Evolutionary conservation across 2,888 invertebrate genomes (phyloP).

Genomic region (Drosophila eohydei): DNA sequence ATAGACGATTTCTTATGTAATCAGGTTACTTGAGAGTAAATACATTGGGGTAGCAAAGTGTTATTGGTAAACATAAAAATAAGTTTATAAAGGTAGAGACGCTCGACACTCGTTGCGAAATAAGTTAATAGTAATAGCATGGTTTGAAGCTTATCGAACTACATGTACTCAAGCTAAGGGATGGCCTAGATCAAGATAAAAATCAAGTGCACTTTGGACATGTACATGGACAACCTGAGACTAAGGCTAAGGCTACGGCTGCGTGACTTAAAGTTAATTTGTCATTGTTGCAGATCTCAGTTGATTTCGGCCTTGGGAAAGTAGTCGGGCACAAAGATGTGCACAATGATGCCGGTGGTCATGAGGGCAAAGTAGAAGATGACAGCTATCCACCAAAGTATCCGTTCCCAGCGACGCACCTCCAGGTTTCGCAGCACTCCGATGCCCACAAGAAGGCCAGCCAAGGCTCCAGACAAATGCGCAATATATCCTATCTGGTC

Average conservation of each 20-base stretch:
- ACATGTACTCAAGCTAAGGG: constrained; percentile 10
- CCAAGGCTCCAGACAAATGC: constrained; percentile 95
- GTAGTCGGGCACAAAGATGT: constrained; percentile 88
- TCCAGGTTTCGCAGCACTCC: constrained; percentile 93
- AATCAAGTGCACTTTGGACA: constrained; percentile 64
- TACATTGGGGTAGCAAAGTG: background rate
- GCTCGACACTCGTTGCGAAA: background rate
- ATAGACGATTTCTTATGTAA: background rate
- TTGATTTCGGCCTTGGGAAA: constrained; percentile 85
- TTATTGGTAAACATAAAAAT: background rate
- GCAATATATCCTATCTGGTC: constrained; percentile 97
- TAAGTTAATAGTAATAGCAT: background rate
- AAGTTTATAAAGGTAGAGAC: background rate
- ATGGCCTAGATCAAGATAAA: constrained; percentile 29
- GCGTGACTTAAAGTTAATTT: constrained; percentile 40
- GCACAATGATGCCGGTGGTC: constrained; percentile 90
- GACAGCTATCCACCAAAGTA: constrained; percentile 93
- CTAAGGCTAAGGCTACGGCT: constrained; percentile 30
- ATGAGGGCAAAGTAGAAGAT: constrained; percentile 89
- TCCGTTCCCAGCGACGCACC: constrained; percentile 91
- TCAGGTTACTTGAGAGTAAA: background rate
- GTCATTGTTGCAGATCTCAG: constrained; percentile 34
- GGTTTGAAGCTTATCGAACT: constrained; percentile 1
- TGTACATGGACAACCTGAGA: constrained; percentile 37
- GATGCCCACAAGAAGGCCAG: constrained; percentile 93